These are phyloP conservation scores for Takifugu ocellatus DNA, from an alignment of 2,797 vertebrate genomes.

Conservation along the genomic window DNA sequence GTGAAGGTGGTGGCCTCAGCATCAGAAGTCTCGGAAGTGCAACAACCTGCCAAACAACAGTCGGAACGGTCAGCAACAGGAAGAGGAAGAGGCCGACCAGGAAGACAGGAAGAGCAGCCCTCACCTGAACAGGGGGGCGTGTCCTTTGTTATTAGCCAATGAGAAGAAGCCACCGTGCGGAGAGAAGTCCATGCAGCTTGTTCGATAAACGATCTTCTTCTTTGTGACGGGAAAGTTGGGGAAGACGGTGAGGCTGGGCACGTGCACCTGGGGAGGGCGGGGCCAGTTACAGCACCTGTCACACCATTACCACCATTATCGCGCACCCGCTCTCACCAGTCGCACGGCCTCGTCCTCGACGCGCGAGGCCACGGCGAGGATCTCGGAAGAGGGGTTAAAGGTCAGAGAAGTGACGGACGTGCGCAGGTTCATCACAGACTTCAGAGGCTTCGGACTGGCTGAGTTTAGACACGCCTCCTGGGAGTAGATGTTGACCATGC, in stretches of 20 bases:
- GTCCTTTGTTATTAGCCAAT: constrained; percentile 88
- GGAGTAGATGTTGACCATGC: constrained; percentile 91
- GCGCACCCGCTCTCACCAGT: constrained; percentile 73
- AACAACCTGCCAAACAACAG: constrained; percentile 53
- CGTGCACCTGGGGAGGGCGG: constrained; percentile 79
- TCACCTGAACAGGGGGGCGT: constrained; percentile 87
- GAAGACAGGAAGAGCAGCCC: constrained; percentile 10
- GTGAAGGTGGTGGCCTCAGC: background rate
- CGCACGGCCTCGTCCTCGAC: constrained; percentile 81
- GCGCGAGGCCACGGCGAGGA: constrained; percentile 85
- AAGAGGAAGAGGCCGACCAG: too few species aligned
- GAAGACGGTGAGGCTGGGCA: constrained; percentile 88
- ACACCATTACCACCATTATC: background rate
- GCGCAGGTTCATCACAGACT: constrained; percentile 88
- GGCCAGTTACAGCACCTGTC: background rate
- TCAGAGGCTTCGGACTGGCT: constrained; percentile 82
- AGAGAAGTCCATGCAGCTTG: constrained; percentile 87
- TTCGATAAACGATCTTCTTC: constrained; percentile 74
- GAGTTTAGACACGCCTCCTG: constrained; percentile 82
- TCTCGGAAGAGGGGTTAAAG: constrained; percentile 87
- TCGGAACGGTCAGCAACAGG: background rate
- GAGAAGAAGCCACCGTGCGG: constrained; percentile 92
- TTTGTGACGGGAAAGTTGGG: constrained; percentile 87
- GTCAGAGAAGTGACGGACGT: constrained; percentile 81
- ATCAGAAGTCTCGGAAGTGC: constrained; percentile 86